phyloP scores from a whole-genome alignment of 2,113 vertebrate genomes.

The Pelecanoides urinatrix region DNA sequence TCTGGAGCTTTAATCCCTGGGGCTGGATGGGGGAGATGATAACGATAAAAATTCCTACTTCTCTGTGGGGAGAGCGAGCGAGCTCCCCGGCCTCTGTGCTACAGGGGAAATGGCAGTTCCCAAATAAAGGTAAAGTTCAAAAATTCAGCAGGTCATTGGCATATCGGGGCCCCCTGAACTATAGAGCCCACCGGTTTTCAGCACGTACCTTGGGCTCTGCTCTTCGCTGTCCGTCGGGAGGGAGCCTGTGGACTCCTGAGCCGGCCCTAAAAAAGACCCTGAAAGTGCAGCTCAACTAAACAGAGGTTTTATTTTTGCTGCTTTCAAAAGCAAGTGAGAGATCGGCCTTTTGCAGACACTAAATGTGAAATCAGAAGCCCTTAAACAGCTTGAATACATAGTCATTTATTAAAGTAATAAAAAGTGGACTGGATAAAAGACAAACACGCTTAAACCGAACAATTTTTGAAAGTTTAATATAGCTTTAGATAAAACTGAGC shows the following conservation, averaged over 20 bases:
- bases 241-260: background rate
- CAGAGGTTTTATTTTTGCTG: background rate
- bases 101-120: background rate
- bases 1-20: background rate
- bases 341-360: background rate
- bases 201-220: background rate
- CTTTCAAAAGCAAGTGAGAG: background rate
- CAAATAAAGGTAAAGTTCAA: too few relatives aligned
- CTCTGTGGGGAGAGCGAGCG: too few relatives aligned
- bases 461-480: slow-evolving; percentile 68
- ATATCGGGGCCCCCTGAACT: fast-evolving
- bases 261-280: fast-evolving
- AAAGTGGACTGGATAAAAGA: background rate
- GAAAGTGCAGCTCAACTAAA: background rate
- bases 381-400: background rate
- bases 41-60: background rate
- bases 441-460: slow-evolving; percentile 39
- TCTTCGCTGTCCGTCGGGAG: background rate
- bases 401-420: background rate
- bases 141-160: background rate
- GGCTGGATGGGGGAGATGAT: background rate
- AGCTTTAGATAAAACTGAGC: slow-evolving; percentile 64
- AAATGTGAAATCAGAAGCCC: background rate
- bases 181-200: background rate
- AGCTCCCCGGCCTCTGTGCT: background rate